Evolutionary conservation across 2,797 vertebrate genomes (phyloP), one percentile per base, ranked within the genome.

Genomic region (Myoxocephalus aenaeus): DNA sequence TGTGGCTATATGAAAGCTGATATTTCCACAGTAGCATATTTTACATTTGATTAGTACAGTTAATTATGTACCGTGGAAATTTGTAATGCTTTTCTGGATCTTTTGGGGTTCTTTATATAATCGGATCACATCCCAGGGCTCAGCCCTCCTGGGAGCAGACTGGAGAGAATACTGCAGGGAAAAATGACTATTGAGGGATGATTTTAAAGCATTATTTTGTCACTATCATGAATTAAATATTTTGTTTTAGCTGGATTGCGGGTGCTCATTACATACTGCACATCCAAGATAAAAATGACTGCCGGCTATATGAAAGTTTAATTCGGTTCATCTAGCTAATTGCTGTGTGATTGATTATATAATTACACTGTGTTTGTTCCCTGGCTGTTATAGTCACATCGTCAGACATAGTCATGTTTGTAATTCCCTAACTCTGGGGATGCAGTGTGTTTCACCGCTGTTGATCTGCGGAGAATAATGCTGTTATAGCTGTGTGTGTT

Each of bases 171-270:
- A 58, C 65, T 36, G 56, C 38, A 0, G 50, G 50, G 79, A 51
- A 38, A 59, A 80, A 84, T 22, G 11, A 44, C 58, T 32, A 44
- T 57, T 86, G 79, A 88, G 67, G 70, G 62, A 90, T 79, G 75
- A 88, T 79, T 86, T 86, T 88, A 71, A 69, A 83, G 84, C 64
- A 81, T 86, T 84, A 86, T 84, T 86, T 89, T 89, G 89, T 86
- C 86, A 79, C 82, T 44, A 64, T 82, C 80, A 90, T 92, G 83
- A 92, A 92, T 92, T 89, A 92, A 86, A 92, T 91, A 92, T 92
- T 85, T 83, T 75, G 85, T 86, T 91, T 86, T 76, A 87, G 85
- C 84, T 68, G 61, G 72, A 73, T 85, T 82, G 79, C 29, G 22
- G 73, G 61, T 71, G 75, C 87, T 88, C 87, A 89, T 92, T 91